Base-by-base conservation (phyloP, 2,113 vertebrate genomes). In the Gallinago paraguaiae region DNA sequence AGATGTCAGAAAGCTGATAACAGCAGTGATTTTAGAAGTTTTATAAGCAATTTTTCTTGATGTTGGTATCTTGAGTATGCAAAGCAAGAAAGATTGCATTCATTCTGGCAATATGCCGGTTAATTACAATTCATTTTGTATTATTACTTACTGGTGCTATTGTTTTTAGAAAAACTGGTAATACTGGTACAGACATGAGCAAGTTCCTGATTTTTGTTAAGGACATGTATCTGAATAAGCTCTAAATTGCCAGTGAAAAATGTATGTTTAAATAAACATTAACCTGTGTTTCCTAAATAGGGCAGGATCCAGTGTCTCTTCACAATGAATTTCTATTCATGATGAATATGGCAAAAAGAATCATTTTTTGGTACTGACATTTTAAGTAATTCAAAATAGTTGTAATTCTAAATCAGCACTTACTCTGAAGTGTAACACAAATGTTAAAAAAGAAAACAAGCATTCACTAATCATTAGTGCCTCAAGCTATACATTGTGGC, bases 361-460 rank as follows among this genome's bases (percentile, higher is more conserved):
- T 68, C 30, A 23, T 72, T 79, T 93, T 84, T 46, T 82, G 60
- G 4, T 89, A 23, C 19, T 93, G 74, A 70, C 53, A 33, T 81
- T 43, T 75, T 74, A 92, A 75, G 76, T 92, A 89, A 69, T 85
- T 93, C 53, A 69, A 46, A 87, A n/a, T 46, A 76, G 91, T 68
- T 56, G 24, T 64, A 50, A 57, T 45, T 79, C 20, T 90, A 84
- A 89, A 71, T 94, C 82, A 82, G 67, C 67, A n/a, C 18, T 65
- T 67, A 35, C 65, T 90, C 54, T 67, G 59, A 77, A 88, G 46
- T 35, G 63, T 45, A 75, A 37, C 79, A 82, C 45, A 57, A 78
- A 60, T 22, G 35, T 71, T 65, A 10, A 31, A 4, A 43, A 37
- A 81, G 33, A 61, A 67, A 71, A 31, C 33, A 20, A 28, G 43